Base-by-base conservation (phyloP, 2,888 invertebrate species). In the Drosophila cognata region DNA sequence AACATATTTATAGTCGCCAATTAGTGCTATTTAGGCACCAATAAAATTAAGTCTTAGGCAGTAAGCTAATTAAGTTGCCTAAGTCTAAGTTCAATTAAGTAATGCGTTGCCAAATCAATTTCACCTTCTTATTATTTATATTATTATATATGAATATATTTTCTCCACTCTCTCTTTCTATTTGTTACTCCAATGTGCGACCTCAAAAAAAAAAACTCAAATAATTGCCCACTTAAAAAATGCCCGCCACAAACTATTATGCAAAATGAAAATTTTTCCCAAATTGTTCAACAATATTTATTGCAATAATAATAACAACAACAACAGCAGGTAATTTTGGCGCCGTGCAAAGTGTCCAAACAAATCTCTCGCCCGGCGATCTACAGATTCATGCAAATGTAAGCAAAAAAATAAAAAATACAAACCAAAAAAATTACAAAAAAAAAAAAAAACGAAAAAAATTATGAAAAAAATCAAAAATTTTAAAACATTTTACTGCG, bases 361-460 rank as follows among this genome's bases (percentile, higher is more conserved):
- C 89, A 81, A 84, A 90, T 80, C 84, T 91, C 85, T 89, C 92
- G 80, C 88, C 92, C 81, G 93, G 90, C 88, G 93, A 93, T 85
- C 88, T 92, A 88, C 91, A 92, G 82, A 89, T 93, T 84, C 92
- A 92, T 90, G 88, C 91, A 91, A 91, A 93, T 91, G 92, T 92
- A 92, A 92, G 92, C 89, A 75, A 83, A 71, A 66, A 68, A 16
- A 60, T 52, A 55, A 73, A 65, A 67, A 33, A 33, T 33, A 33
- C 33, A 33, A 92, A 92, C 93, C 89, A 75, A 83, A 71, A 66
- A 68, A 13, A 61, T 52, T 52, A 66, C 63, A 67, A 61, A 51
- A 51, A 43, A 61, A 51, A 51, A 43, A 57, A 18, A 61, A 62
- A 67, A 38, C 31, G 29, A 62, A 28, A 41, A n/a, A 6, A 50